Conservation (phyloP, 2,797 vertebrate genomes). For the Protosalanx chinensis region DNA sequence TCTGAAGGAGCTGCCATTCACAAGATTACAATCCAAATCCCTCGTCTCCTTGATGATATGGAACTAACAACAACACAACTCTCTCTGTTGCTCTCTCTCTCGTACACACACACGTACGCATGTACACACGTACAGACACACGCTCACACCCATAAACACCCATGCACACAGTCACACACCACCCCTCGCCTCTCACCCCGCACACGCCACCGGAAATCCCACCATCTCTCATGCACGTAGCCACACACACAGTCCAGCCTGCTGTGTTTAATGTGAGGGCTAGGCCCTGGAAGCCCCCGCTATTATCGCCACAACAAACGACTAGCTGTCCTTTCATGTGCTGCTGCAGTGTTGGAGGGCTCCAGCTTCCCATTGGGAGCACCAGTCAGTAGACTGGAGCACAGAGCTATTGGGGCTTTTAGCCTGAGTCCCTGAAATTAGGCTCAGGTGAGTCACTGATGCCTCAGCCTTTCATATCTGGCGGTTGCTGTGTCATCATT, state of each 20-base stretch:
- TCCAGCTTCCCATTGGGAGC: slow-evolving; percentile 2
- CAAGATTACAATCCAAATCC: background rate
- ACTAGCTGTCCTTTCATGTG: slow-evolving; percentile 14
- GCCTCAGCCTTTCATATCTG: background rate
- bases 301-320: slow-evolving; percentile 5
- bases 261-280: slow-evolving; percentile 15
- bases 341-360: background rate
- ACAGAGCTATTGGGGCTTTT: slow-evolving; percentile 11
- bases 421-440: slow-evolving; percentile 7
- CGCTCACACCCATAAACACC: background rate
- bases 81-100: too few species aligned
- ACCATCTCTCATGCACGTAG: too few species aligned
- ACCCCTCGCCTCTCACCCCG: background rate
- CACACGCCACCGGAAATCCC: too few species aligned
- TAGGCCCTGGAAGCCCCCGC: background rate
- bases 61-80: background rate
- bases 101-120: too few species aligned
- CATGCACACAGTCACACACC: background rate
- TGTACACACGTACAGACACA: too few species aligned
- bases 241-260: background rate
- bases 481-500: slow-evolving; percentile 1
- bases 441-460: background rate
- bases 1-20: background rate
- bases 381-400: background rate
- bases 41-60: background rate